Base-by-base conservation (phyloP, 2,113 vertebrate species). In the Ailuropoda melanoleuca region DNA sequence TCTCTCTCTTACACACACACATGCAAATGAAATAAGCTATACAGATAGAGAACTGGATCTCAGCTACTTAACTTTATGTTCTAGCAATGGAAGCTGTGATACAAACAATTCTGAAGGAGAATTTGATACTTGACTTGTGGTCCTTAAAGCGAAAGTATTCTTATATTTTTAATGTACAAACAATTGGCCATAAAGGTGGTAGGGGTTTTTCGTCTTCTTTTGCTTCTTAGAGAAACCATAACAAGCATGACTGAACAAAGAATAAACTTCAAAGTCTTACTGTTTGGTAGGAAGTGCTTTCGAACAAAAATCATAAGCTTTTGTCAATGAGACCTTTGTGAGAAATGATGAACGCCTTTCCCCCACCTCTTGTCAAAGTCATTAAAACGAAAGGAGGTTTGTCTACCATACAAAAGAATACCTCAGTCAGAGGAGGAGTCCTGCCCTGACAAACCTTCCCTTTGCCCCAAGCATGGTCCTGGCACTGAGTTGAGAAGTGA, bases 281-380 rank as follows among this genome's bases (percentile, higher is more conserved):
- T 93, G 70, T 96, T 17, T 94, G 97, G 93, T 95, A 98, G 98
- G 98, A 99, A 99, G 98, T 98, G 98, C 98, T 99, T 98, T 98
- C 96, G 95, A 98, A 96, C 96, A 99, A 98, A 98, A 99, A 98
- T 96, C 94, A 97, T 86, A 97, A 97, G n/a, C 93, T 98, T 88
- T 78, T 94, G 97, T 99, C 98, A 99, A 99, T 98, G 98, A 97
- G 95, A 91, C 92, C 98, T 99, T 99, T 99, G 99, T 99, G 98
- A 96, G 97, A 72, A 72, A 62, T 8, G 93, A 72, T 6, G 66
- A 92, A 64, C 66, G 46, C 95, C 1, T 98, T 96, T 94, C 97
- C 97, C 97, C 96, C 93, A 97, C 96, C 94, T 97, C 97, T 56
- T 98, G 97, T 98, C 98, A 98, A 98, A 94, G 92, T 72, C 97